Evolutionary conservation across 1,140 invertebrate genomes (phyloP).

Genomic region (Dinoponera quadriceps): DNA sequence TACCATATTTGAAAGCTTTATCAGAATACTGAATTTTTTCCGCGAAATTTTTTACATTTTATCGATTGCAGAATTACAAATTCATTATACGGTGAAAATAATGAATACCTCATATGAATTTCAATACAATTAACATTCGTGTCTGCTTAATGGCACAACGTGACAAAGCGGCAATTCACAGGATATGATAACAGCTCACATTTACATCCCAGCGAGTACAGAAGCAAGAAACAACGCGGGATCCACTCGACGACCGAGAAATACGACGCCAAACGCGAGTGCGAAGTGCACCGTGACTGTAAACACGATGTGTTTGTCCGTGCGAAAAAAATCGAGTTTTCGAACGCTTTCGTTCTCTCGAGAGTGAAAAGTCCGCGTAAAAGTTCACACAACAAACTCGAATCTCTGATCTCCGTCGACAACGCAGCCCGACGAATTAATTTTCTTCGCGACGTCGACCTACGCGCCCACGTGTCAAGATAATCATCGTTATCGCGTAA

Average conservation of each 20-base stretch:
- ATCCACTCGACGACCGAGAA: constrained; percentile 16
- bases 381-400: not conserved
- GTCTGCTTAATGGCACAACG: not conserved
- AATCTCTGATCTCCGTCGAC: constrained; percentile 1
- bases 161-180: not conserved
- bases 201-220: constrained; percentile 24
- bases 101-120: not conserved
- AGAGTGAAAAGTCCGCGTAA: not conserved
- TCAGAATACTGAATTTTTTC: too few relatives aligned
- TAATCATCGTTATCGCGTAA: constrained; percentile 31
- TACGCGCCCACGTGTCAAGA: constrained; percentile 5
- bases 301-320: constrained; percentile 17
- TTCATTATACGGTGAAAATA: too few relatives aligned
- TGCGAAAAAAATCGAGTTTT: constrained; percentile 24
- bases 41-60: too few relatives aligned
- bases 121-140: not conserved
- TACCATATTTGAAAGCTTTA: too few relatives aligned
- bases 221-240: not conserved
- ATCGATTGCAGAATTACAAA: too few relatives aligned
- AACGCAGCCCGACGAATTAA: constrained; percentile 10
- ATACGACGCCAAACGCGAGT: constrained; percentile 26
- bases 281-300: not conserved
- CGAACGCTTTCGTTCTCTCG: constrained; percentile 9
- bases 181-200: not conserved
- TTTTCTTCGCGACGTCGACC: not conserved